Evolutionary conservation across 2,113 vertebrate genomes (phyloP).

Genomic region (Pipa parva): DNA sequence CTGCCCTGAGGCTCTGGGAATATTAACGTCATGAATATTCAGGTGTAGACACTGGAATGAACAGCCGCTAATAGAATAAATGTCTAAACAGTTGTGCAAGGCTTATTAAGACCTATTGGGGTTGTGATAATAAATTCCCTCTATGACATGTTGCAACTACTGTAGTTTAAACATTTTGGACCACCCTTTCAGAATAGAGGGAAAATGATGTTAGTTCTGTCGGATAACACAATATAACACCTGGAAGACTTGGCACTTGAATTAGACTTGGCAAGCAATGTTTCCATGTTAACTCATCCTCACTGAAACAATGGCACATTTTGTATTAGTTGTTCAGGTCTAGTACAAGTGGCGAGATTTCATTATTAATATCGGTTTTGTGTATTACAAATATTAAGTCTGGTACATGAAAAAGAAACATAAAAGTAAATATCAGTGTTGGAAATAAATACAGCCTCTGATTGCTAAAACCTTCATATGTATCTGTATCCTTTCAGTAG

Average conservation of each 20-base stretch:
- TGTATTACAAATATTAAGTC: neutral
- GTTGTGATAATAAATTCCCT: slow-evolving; percentile 77
- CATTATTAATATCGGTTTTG: neutral
- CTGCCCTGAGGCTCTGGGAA: slow-evolving; percentile 76
- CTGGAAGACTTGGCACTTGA: slow-evolving; percentile 67
- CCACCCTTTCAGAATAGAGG: slow-evolving; percentile 67
- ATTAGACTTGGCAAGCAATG: slow-evolving; percentile 60
- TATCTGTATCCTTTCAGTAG: no score
- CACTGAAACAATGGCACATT: slow-evolving; percentile 53
- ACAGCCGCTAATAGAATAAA: slow-evolving; percentile 88
- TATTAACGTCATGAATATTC: slow-evolving; percentile 91
- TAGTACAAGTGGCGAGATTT: slow-evolving; percentile 30
- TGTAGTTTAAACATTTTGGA: slow-evolving; percentile 72
- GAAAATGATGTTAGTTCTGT: slow-evolving; percentile 64
- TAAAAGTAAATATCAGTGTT: neutral
- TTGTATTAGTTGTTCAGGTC: slow-evolving; percentile 61
- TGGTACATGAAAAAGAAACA: neutral
- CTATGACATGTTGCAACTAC: slow-evolving; percentile 69
- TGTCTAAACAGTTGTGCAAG: slow-evolving; percentile 78
- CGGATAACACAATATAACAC: slow-evolving; percentile 70
- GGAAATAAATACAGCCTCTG: no score
- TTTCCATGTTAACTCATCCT: slow-evolving; percentile 47
- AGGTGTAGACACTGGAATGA: slow-evolving; percentile 81
- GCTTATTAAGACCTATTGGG: slow-evolving; percentile 80
- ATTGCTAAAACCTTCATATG: neutral